Evolutionary conservation across 2,888 invertebrate species (phyloP).

Genomic region (Tillus elongatus): DNA sequence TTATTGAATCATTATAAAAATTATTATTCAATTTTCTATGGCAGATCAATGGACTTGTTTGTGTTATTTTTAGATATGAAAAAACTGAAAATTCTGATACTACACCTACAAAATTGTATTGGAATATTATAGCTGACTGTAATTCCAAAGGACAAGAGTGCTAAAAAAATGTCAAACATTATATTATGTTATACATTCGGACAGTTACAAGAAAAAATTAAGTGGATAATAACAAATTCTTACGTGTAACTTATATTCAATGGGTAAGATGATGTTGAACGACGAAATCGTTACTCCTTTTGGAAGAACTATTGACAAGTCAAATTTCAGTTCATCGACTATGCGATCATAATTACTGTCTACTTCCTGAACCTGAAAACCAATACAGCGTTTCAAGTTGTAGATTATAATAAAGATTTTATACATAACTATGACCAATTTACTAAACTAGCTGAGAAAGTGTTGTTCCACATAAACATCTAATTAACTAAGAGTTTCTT

Average conservation of each 20-base stretch:
- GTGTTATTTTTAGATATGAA: slow-evolving; percentile 45
- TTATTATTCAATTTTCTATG: slow-evolving; percentile 44
- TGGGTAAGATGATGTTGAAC: slow-evolving; percentile 48
- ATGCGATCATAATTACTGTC: slow-evolving; percentile 57
- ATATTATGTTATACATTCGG: no score
- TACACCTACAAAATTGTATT: slow-evolving; percentile 39
- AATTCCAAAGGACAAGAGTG: slow-evolving; percentile 48
- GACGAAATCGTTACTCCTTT: slow-evolving; percentile 47
- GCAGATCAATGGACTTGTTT: slow-evolving; percentile 45
- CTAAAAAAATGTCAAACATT: slow-evolving; percentile 10
- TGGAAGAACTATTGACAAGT: slow-evolving; percentile 48
- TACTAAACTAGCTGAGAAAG: no score
- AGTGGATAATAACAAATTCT: no score
- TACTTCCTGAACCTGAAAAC: slow-evolving; percentile 54
- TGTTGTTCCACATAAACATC: no score
- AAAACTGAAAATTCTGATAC: slow-evolving; percentile 40
- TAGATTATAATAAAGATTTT: no score
- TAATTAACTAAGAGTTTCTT: no score
- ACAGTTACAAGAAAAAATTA: no score
- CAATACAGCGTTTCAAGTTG: slow-evolving; percentile 4
- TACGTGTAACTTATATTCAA: slow-evolving; percentile 57
- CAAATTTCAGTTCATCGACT: slow-evolving; percentile 53
- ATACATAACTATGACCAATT: no score
- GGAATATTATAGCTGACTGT: slow-evolving; percentile 46
- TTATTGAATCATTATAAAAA: slow-evolving; percentile 49